Conservation (phyloP, 2,888 invertebrate genomes). For the Encarsia formosa region DNA sequence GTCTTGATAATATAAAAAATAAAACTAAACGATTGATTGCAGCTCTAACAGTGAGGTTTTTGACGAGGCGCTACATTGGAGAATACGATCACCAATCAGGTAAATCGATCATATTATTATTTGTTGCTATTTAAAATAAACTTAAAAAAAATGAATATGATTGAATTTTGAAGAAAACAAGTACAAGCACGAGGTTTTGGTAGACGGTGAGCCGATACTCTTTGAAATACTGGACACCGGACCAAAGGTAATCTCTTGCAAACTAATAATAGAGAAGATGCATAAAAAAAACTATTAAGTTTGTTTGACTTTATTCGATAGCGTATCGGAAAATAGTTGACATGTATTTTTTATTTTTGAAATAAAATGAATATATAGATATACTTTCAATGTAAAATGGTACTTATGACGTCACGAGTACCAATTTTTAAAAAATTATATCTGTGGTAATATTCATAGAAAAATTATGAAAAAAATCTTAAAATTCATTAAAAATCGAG, state of each 20-base stretch:
- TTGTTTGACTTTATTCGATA: background rate
- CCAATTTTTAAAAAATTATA: no score
- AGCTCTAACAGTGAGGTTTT: constrained; percentile 83
- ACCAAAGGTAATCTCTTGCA: constrained; percentile 62
- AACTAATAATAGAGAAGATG: background rate
- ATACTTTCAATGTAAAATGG: background rate
- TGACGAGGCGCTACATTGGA: constrained; percentile 90
- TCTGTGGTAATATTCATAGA: no score
- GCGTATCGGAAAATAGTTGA: background rate
- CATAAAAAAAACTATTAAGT: background rate
- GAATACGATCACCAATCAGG: constrained; percentile 94
- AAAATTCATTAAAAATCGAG: no score
- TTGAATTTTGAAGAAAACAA: constrained; percentile 68
- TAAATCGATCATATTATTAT: no score
- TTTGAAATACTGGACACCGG: constrained; percentile 90
- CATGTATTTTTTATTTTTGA: background rate
- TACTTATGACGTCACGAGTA: background rate
- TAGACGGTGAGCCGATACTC: constrained; percentile 83
- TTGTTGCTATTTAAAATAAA: no score
- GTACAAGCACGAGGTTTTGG: constrained; percentile 84
- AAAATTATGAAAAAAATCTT: no score
- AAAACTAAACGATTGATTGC: constrained; percentile 44
- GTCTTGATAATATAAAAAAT: no score
- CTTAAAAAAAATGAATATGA: no score
- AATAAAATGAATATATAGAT: background rate